Conservation (phyloP, 2,888 invertebrate genomes). For the Ecliptopera silaceata region DNA sequence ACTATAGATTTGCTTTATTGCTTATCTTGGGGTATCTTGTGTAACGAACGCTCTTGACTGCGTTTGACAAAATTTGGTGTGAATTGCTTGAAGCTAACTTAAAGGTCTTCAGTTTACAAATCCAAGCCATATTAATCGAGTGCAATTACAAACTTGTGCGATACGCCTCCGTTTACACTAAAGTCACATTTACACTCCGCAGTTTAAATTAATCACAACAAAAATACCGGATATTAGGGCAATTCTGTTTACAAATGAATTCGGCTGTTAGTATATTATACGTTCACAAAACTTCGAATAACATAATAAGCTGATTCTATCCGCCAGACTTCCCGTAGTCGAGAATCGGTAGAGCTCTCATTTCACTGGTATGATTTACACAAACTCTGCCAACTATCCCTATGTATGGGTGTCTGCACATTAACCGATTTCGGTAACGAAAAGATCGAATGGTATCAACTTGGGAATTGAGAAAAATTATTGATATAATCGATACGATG, state of each 20-base stretch:
- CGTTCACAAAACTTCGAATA: not conserved
- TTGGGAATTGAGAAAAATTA: too few relatives aligned
- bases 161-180: not conserved
- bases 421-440: too few relatives aligned
- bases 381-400: not conserved
- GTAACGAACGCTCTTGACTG: too few relatives aligned
- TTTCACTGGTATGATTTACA: constrained; percentile 2
- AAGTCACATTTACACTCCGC: not conserved
- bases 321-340: not conserved
- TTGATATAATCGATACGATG: too few relatives aligned
- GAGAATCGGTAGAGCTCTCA: not conserved
- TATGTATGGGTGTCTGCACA: too few relatives aligned
- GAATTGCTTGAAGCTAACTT: not conserved
- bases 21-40: not conserved
- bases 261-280: not conserved
- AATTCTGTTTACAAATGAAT: not conserved
- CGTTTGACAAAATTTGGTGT: too few relatives aligned
- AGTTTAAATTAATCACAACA: too few relatives aligned
- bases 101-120: not conserved
- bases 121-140: not conserved
- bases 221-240: too few relatives aligned
- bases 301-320: not conserved
- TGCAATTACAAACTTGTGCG: not conserved
- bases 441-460: too few relatives aligned
- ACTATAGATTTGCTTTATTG: too few relatives aligned